Conservation (phyloP, 2,113 vertebrate species). For the Plectropomus leopardus region DNA sequence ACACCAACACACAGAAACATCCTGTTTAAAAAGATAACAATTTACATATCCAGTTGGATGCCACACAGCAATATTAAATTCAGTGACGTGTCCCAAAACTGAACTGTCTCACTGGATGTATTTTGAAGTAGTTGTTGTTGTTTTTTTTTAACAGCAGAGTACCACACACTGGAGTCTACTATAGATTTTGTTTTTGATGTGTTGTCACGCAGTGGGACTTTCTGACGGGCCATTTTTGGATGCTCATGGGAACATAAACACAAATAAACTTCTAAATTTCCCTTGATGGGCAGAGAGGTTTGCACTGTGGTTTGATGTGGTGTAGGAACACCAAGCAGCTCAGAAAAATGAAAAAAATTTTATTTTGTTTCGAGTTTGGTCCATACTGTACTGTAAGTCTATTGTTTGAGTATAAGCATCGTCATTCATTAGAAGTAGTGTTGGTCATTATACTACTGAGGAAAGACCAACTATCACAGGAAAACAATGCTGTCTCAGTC, state of each 20-base stretch:
- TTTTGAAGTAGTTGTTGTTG: background rate
- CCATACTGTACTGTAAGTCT: background rate
- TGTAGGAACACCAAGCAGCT: no score
- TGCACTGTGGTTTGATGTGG: background rate
- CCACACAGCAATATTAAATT: background rate
- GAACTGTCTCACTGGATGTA: background rate
- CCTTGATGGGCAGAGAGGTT: background rate
- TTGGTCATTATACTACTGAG: no score
- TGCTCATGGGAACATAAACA: background rate
- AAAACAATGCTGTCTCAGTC: no score
- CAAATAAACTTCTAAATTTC: background rate
- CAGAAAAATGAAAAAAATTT: background rate
- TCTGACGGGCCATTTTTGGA: background rate
- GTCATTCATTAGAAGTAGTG: no score
- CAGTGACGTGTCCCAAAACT: background rate
- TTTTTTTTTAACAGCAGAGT: background rate
- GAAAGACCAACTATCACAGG: no score
- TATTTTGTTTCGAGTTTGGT: background rate
- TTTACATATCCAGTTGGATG: background rate
- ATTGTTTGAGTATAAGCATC: no score
- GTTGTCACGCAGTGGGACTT: background rate
- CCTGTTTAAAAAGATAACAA: background rate
- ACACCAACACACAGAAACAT: background rate
- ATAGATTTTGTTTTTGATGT: background rate
- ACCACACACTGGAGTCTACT: background rate